phyloP scores from a whole-genome alignment of 1,140 invertebrate species.

The Triops cancriformis region DNA sequence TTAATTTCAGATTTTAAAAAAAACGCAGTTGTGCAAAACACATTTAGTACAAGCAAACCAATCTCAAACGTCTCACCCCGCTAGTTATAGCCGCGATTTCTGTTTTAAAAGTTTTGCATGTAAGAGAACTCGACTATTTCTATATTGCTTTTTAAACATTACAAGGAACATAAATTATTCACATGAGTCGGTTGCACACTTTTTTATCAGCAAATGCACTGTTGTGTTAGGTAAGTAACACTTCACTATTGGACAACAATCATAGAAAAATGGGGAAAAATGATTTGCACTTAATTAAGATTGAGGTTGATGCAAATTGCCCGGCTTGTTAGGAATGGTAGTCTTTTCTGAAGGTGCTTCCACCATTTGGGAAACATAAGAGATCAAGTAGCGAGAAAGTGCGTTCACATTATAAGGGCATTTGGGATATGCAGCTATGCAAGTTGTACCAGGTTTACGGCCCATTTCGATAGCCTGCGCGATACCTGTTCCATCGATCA shows the following conservation, averaged over 20 bases:
- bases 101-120: too few species aligned
- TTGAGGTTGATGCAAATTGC: background rate
- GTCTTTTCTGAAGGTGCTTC: background rate
- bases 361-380: background rate
- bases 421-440: conserved; percentile 48
- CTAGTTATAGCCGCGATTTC: too few species aligned
- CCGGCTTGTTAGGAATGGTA: background rate
- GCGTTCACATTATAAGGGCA: conserved; percentile 48
- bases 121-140: too few species aligned
- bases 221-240: too few species aligned
- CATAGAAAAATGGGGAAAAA: background rate
- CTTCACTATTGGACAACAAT: background rate
- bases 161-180: background rate
- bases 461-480: conserved; percentile 64
- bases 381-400: background rate
- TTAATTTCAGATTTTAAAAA: too few species aligned
- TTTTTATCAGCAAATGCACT: too few species aligned
- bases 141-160: too few species aligned
- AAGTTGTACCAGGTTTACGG: conserved; percentile 47
- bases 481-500: conserved; percentile 63
- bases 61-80: too few species aligned
- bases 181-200: background rate
- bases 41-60: too few species aligned
- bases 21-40: too few species aligned
- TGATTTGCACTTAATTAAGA: background rate